Evolutionary conservation across 2,113 vertebrate species (phyloP), one percentile per base, ranked within the genome.

Genomic region (Anoplopoma fimbria): DNA sequence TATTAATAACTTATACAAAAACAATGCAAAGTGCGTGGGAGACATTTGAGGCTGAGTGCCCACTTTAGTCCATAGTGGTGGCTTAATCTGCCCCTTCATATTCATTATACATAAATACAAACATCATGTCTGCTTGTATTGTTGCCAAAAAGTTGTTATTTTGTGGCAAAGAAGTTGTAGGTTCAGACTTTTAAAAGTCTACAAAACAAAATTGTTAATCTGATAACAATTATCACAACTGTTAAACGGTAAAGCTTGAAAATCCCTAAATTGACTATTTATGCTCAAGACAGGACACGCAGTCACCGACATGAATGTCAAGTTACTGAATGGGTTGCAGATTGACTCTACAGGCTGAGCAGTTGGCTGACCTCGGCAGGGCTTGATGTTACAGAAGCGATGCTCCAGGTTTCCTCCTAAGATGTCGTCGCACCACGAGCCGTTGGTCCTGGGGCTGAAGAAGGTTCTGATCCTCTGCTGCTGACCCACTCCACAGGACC

Each of bases 401-500:
- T 57, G 86, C 47, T 97, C 96, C 67, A 84, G 61, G 82, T 97
- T 96, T 2, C 96, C 96, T 0, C 87, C 94, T 0, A 96, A 87
- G 87, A 97, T 97, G 88, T 95, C 94, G 0, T 92, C 89, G 55
- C 97, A 98, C 97, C 97, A 98, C 3, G 90, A 92, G 1, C 97
- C 96, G 0, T 95, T 93, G 0, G 87, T 67, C 0, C 94, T 95
- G 0, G 97, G 97, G 0, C 93, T 91, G n/a, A 70, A 79, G 90
- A 96, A 98, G 0, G 96, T 96, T 1, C 96, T 90, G 27, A 97
- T 87, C 21, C 96, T 96, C 69, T 94, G 94, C 89, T 98, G 97
- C 90, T 96, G 96, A 4, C 97, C 97, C 1, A 95, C 97, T 0
- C 97, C 97, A 0, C 97, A 98, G 65, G 96, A 96, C 4, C 96